These are phyloP conservation scores for Heteractis magnifica DNA, from an alignment of 92 coral and sea anemone species.

Conservation along the genomic window DNA sequence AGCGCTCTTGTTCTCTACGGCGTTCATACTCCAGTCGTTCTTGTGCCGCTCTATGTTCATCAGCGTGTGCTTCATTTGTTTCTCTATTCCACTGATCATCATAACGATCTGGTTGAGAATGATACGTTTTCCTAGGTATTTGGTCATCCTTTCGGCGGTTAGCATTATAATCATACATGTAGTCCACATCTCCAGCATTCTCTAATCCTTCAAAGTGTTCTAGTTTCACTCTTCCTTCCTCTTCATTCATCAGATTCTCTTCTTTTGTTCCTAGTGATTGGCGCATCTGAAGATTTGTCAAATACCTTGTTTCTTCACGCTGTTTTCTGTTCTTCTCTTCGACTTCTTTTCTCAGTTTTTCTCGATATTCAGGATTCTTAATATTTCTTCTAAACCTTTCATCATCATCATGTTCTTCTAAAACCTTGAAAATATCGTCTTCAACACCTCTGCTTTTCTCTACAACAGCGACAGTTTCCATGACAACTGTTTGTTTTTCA, in stretches of 20 bases:
- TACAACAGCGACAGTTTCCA: slow-evolving; percentile 28
- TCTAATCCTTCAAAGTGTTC: slow-evolving; percentile 19
- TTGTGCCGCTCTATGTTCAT: not conserved
- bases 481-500: slow-evolving; percentile 17
- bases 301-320: slow-evolving; percentile 65
- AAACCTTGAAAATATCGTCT: slow-evolving; percentile 23
- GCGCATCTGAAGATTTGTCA: slow-evolving; percentile 67
- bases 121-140: not conserved
- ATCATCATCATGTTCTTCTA: slow-evolving; percentile 21
- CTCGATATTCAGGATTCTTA: slow-evolving; percentile 69
- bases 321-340: slow-evolving; percentile 79
- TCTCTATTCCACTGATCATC: not conserved
- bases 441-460: slow-evolving; percentile 22
- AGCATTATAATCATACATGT: slow-evolving; percentile 23
- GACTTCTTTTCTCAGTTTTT: slow-evolving; percentile 71
- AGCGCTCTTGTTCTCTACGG: too few species aligned
- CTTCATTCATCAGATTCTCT: slow-evolving; percentile 35
- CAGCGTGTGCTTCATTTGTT: too few species aligned
- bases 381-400: slow-evolving; percentile 37
- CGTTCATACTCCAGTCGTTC: not conserved
- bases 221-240: slow-evolving; percentile 26
- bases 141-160: slow-evolving; percentile 18
- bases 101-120: not conserved
- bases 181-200: slow-evolving; percentile 13
- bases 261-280: slow-evolving; percentile 58